Percentiles rank a stretch among this genome's conserved stretches.
phyloP scores from a whole-genome alignment of 2,888 invertebrate species.

The Drosophila hamatofila region DNA sequence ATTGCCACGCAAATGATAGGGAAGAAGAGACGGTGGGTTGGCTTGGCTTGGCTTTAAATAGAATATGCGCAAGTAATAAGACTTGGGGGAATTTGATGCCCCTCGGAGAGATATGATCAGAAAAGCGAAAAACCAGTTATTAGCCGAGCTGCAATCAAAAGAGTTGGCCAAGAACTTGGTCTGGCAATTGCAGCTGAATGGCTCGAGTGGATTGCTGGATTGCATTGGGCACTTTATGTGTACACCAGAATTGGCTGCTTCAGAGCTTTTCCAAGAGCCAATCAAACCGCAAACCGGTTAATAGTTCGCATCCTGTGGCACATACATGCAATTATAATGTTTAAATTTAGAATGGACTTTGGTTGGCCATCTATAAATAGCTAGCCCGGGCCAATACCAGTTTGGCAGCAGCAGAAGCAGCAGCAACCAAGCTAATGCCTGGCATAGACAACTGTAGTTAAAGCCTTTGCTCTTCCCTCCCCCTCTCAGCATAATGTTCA shows the following conservation, averaged over 20 bases:
- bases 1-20: slow-evolving; percentile 20
- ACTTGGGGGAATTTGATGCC: slow-evolving; percentile 23
- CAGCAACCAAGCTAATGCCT: slow-evolving; percentile 12
- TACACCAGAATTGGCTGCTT: slow-evolving; percentile 68
- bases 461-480: slow-evolving; percentile 8
- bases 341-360: slow-evolving; percentile 80
- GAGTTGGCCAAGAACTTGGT: slow-evolving; percentile 50
- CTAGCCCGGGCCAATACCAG: slow-evolving; percentile 49
- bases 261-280: slow-evolving; percentile 57
- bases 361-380: slow-evolving; percentile 68
- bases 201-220: slow-evolving; percentile 28
- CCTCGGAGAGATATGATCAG: slow-evolving; percentile 46
- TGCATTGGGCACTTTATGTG: slow-evolving; percentile 57
- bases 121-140: slow-evolving; percentile 49
- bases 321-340: slow-evolving; percentile 50
- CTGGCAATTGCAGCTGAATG: slow-evolving; percentile 43
- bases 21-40: neutral
- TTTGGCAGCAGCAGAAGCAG: slow-evolving; percentile 30
- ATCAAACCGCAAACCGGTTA: slow-evolving; percentile 75
- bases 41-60: slow-evolving; percentile 23
- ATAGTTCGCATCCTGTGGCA: slow-evolving; percentile 68
- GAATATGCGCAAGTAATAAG: slow-evolving; percentile 22
- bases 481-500: slow-evolving; percentile 66
- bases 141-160: slow-evolving; percentile 51
- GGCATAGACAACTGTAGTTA: slow-evolving; percentile 32